A percentile compares a stretch with the other conserved stretches of the same genome.
Evolutionary conservation across 2,113 vertebrate species (phyloP).

Genomic region (Diadophis punctatus): DNA sequence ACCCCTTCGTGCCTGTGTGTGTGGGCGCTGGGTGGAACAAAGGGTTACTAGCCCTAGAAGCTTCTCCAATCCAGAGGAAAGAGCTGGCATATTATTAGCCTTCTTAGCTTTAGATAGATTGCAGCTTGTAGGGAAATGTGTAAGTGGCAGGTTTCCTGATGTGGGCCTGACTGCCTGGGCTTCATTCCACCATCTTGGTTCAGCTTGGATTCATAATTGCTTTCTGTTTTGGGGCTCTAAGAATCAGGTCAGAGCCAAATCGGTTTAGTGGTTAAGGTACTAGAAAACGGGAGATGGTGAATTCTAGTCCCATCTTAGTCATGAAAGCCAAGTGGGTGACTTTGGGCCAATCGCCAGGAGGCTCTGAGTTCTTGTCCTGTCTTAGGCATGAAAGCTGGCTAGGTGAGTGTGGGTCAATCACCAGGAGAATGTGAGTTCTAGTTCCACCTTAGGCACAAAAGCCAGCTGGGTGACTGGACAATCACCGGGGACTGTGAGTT

Average conservation of each 20-base stretch:
- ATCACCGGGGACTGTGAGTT: too few relatives aligned
- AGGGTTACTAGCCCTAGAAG: background rate
- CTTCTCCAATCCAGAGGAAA: background rate
- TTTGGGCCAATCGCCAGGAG: too few relatives aligned
- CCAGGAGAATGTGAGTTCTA: too few relatives aligned
- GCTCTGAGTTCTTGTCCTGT: too few relatives aligned
- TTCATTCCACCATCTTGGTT: background rate
- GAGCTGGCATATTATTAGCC: slow-evolving; percentile 1
- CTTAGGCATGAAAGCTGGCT: too few relatives aligned
- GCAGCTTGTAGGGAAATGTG: background rate
- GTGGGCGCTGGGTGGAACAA: background rate
- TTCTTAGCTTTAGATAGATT: background rate
- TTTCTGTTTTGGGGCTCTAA: slow-evolving; percentile 11
- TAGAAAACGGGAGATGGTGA: too few relatives aligned
- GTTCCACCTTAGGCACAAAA: too few relatives aligned
- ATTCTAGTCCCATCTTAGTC: too few relatives aligned
- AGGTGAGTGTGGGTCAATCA: too few relatives aligned
- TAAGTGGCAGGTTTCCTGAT: slow-evolving; percentile 1
- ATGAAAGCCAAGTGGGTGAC: too few relatives aligned
- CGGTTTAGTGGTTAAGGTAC: too few relatives aligned
- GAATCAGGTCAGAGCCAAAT: background rate
- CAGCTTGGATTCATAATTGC: slow-evolving; percentile 1
- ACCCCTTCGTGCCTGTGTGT: background rate
- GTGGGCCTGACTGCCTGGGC: slow-evolving; percentile 8
- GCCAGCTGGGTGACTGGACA: too few relatives aligned